A percentile compares a stretch with the other conserved stretches of the same genome.
These are phyloP conservation scores for Dendrolimus pini DNA, from an alignment of 2,888 invertebrate species.

Conservation along the genomic window DNA sequence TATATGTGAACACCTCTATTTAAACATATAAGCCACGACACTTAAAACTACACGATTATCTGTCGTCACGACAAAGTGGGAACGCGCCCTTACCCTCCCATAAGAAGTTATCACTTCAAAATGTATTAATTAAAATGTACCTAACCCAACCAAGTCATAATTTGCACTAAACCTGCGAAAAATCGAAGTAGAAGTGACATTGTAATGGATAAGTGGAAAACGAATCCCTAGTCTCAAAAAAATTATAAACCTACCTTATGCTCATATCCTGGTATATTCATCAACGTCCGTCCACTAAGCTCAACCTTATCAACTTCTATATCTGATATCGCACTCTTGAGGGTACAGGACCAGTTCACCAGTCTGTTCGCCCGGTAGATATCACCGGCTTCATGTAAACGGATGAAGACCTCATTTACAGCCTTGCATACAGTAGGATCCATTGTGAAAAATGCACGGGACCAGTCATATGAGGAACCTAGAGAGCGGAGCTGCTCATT, in stretches of 20 bases:
- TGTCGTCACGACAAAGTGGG: too few relatives aligned
- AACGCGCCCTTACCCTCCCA: too few relatives aligned
- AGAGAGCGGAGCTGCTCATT: conserved; percentile 90
- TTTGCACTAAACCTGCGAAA: too few relatives aligned
- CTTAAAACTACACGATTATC: too few relatives aligned
- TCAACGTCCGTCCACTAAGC: conserved; percentile 87
- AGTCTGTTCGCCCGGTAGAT: conserved; percentile 94
- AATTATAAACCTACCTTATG: conserved; percentile 68
- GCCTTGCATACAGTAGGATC: conserved; percentile 91
- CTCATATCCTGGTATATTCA: conserved; percentile 94
- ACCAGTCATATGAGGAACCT: conserved; percentile 97
- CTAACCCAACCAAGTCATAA: too few relatives aligned
- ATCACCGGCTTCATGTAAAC: conserved; percentile 89
- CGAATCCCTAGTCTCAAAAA: neutral
- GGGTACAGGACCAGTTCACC: conserved; percentile 98
- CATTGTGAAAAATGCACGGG: conserved; percentile 96
- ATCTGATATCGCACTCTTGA: conserved; percentile 98
- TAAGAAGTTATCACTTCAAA: too few relatives aligned
- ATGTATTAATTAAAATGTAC: too few relatives aligned
- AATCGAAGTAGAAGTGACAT: too few relatives aligned
- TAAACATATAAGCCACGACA: too few relatives aligned
- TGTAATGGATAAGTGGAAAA: too few relatives aligned
- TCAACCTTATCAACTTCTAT: conserved; percentile 99
- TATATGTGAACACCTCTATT: too few relatives aligned
- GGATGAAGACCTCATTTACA: conserved; percentile 96